Base-by-base conservation (phyloP, 2,113 vertebrate species). In the Hippocampus guttulatus region DNA sequence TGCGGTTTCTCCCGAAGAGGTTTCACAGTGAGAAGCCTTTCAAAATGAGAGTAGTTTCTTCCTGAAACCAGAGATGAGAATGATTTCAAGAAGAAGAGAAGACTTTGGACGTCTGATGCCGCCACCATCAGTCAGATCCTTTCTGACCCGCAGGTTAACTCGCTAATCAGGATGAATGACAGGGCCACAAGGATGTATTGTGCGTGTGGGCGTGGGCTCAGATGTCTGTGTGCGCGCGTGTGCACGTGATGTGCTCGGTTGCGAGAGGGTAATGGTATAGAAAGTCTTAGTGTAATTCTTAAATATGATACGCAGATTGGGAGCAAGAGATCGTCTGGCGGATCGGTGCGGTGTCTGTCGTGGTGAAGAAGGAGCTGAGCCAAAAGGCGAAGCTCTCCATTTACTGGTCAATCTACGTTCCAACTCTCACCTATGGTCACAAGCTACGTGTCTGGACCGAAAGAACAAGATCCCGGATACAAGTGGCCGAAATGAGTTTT, bases 101-200 rank as follows among this genome's bases (percentile, higher is more conserved):
- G 75, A 64, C 67, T 12, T 45, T 33, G 65, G 69, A 65, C 55
- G 78, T 76, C 89, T 84, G 87, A 81, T 85, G 86, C 79, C 68
- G 76, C 81, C 83, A 77, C 85, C 83, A 88, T 86, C 86, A 84
- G 83, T 80, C 85, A 83, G 84, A 86, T 85, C 84, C 69, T 73
- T 73, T 30, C 62, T 84, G 84, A 86, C 84, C 86, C 21, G 64
- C 68, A 67, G 88, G 88, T 91, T 85, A 90, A 64, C 79, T 82
- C 78, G 77, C 81, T 88, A 89, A 88, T 91, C 87, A 86, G 81
- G 49, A 78, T 86, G 87, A 88, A 83, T 85, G 88, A 87, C 84
- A 77, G 74, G 70, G 82, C 58, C 78, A 78, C 58, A 33, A 27
- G 64, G 67, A 45, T 30, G 11, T 47, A 45, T 15, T 58, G 27